Percentiles rank a stretch among this genome's conserved stretches.
phyloP scores from a whole-genome alignment of 2,888 invertebrate genomes.

The Argyresthia albistria region DNA sequence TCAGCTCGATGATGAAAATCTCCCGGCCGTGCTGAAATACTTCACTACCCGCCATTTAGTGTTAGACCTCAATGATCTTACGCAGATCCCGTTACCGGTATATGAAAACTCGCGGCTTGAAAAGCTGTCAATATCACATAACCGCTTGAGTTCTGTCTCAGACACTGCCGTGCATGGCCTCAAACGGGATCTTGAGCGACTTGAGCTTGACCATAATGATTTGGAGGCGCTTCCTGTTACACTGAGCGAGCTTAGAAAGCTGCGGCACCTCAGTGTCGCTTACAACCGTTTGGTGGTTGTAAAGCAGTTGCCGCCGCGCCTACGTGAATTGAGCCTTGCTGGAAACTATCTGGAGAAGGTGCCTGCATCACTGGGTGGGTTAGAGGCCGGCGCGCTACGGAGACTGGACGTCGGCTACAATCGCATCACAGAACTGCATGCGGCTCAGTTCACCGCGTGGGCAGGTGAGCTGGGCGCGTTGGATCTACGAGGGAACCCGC shows the following conservation, averaged over 20 bases:
- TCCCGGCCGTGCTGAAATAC: conserved; percentile 74
- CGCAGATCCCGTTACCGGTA: conserved; percentile 73
- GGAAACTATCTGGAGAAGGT: conserved; percentile 80
- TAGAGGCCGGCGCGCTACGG: conserved; percentile 71
- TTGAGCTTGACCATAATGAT: conserved; percentile 84
- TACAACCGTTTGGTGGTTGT: conserved; percentile 78
- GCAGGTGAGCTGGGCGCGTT: conserved; percentile 81
- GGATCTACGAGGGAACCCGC: conserved; percentile 82
- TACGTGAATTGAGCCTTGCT: conserved; percentile 80
- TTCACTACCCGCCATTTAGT: conserved; percentile 80
- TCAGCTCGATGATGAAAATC: conserved; percentile 76
- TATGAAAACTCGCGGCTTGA: conserved; percentile 77
- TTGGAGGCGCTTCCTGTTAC: conserved; percentile 75
- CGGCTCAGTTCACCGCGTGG: conserved; percentile 80
- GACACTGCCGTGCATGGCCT: conserved; percentile 77
- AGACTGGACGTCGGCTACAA: conserved; percentile 89
- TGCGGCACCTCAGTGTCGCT: conserved; percentile 84
- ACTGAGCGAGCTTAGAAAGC: conserved; percentile 68
- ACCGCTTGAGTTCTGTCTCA: conserved; percentile 76
- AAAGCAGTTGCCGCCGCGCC: conserved; percentile 64
- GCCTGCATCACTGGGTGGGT: conserved; percentile 74
- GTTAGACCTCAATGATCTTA: conserved; percentile 82
- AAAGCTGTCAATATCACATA: conserved; percentile 82
- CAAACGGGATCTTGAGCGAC: conserved; percentile 77
- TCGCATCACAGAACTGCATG: conserved; percentile 76